Conservation (phyloP, 2,888 invertebrate species). For the Chrysomela aeneicollis region DNA sequence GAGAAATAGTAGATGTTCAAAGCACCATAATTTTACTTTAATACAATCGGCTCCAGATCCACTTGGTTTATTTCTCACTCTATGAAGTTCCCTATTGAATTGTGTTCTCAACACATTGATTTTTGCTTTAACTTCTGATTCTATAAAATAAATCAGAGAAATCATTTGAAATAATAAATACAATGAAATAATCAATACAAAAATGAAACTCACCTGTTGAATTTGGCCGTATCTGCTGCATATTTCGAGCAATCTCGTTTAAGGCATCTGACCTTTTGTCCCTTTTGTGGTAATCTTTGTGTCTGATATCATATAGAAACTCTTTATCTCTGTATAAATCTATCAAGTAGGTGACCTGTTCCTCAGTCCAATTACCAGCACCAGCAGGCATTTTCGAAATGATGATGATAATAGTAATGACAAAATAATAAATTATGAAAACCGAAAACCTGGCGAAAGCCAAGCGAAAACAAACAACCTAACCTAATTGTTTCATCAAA, state of each 20-base stretch:
- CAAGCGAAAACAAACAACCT: no score
- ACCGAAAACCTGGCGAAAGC: no score
- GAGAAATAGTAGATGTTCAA: not conserved
- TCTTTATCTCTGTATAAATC: not conserved
- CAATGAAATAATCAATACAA: no score
- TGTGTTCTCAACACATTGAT: slow-evolving; percentile 4
- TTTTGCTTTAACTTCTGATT: not conserved
- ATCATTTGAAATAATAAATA: not conserved
- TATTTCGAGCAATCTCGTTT: no score
- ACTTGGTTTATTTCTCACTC: not conserved
- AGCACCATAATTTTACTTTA: not conserved
- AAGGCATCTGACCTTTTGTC: no score
- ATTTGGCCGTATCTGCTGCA: no score
- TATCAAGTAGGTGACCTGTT: not conserved
- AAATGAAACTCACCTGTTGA: no score
- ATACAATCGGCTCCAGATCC: not conserved
- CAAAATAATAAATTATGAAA: no score
- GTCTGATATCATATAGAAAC: not conserved
- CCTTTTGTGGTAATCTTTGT: not conserved
- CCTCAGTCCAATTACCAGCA: no score
- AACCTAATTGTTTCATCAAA: no score
- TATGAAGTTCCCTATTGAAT: slow-evolving; percentile 7
- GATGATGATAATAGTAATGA: no score
- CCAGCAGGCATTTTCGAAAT: no score
- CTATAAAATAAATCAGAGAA: not conserved